Evolutionary conservation across 2,888 invertebrate genomes (phyloP), one percentile per base, ranked within the genome.

Genomic region (Melanophora roralis): DNA sequence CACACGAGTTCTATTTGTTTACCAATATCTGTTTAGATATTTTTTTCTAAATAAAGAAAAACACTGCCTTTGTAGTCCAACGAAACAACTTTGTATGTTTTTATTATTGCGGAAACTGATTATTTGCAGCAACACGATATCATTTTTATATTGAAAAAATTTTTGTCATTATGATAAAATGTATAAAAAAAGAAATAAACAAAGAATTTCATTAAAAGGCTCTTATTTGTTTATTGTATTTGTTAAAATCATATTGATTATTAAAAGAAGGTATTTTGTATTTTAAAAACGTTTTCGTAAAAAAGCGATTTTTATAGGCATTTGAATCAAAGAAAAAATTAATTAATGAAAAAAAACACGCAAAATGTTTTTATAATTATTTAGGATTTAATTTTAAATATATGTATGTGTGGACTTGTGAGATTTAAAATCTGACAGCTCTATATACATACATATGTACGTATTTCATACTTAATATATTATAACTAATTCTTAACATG

Each of bases 101-200:
- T 45, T 65, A 43, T 78, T 67, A 79, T 74, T 69, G 78, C 79
- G 79, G 79, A 80, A 75, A 40, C 55, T 60, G 75, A 72, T 80
- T 80, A 72, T 67, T 72, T 80, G 75, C 55, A 21, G 38, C 38
- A 71, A 53, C 36, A 72, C 71, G 75, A 80, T 80, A 80, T 80
- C 36, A 19, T 57, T 62, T 57, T 57, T 69, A 40, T 40, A 14
- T 34, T 65, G 21, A 14, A 14, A 16, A 14, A 1, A 32, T n/a
- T 38, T 40, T 51, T 65, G 40, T 69, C 55, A 60, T 59, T 53
- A 74, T 36, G 19, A n/a, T 64, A 9, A 40, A 65, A 62, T 12
- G 51, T 55, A 64, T 59, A 59, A 55, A 40, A 36, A 43, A 57
- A n/a, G 38, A 36, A 47, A 32, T 19, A 55, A 16, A 38, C 23